These are phyloP conservation scores for Echeneis naucrates DNA, from an alignment of 2,797 vertebrate species.

Conservation along the genomic window DNA sequence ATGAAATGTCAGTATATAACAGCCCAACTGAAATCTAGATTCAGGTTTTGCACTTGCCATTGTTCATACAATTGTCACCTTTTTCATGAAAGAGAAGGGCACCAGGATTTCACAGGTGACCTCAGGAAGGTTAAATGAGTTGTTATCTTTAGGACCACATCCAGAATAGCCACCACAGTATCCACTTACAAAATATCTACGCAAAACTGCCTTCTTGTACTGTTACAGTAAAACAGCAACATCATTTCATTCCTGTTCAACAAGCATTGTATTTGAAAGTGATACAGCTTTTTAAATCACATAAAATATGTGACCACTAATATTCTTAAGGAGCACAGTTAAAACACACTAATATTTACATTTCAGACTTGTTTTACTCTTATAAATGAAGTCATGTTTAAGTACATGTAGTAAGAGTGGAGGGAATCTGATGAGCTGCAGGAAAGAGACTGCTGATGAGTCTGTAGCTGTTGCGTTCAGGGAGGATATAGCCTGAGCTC, in stretches of 20 bases:
- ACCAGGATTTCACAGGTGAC: slow-evolving; percentile 31
- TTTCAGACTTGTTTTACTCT: neutral
- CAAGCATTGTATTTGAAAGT: neutral
- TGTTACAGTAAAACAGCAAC: neutral
- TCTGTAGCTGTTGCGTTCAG: neutral
- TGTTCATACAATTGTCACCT: slow-evolving; percentile 39
- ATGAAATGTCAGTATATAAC: slow-evolving; percentile 60
- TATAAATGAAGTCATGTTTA: neutral
- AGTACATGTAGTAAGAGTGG: neutral
- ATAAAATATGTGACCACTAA: neutral
- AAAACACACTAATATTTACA: slow-evolving; percentile 25
- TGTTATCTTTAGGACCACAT: slow-evolving; percentile 35
- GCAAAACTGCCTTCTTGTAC: neutral
- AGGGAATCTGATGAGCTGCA: neutral
- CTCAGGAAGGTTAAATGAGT: slow-evolving; percentile 43
- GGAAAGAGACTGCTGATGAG: neutral
- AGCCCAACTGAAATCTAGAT: slow-evolving; percentile 53
- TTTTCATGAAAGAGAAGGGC: slow-evolving; percentile 48
- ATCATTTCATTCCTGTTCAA: neutral
- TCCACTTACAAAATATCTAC: slow-evolving; percentile 12
- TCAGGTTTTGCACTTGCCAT: slow-evolving; percentile 52
- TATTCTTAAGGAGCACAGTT: neutral
- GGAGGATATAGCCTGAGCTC: neutral
- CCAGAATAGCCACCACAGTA: slow-evolving; percentile 1
- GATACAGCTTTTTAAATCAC: neutral